phyloP scores from a whole-genome alignment of 2,797 vertebrate genomes.

The Morelia viridis region DNA sequence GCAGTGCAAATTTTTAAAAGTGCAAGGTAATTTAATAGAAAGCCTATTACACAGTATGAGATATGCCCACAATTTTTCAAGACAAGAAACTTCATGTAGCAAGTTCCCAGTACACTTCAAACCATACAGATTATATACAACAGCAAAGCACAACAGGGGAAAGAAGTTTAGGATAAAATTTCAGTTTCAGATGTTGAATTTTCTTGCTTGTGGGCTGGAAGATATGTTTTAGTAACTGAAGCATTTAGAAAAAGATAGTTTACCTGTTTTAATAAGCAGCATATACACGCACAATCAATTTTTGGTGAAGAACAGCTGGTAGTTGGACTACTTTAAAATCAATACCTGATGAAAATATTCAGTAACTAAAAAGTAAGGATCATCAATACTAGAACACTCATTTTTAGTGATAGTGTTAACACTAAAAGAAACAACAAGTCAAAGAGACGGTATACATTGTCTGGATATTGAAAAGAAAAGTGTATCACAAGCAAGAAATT shows the following conservation, averaged over 20 bases:
- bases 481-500: neutral
- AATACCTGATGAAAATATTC: slow-evolving; percentile 26
- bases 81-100: neutral
- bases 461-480: slow-evolving; percentile 3
- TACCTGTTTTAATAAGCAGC: slow-evolving; percentile 35
- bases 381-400: slow-evolving; percentile 35
- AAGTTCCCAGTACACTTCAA: slow-evolving; percentile 17
- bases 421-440: slow-evolving; percentile 23
- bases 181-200: slow-evolving; percentile 23
- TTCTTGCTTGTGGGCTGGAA: slow-evolving; percentile 3
- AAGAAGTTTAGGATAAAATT: neutral
- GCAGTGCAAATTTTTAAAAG: neutral
- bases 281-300: rapidly evolving
- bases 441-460: neutral
- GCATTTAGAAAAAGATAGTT: slow-evolving; percentile 24
- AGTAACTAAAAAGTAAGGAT: neutral
- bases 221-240: slow-evolving; percentile 2
- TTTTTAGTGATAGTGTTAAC: slow-evolving; percentile 17
- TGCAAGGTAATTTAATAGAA: slow-evolving; percentile 6
- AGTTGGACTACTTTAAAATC: slow-evolving; percentile 29
- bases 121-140: neutral
- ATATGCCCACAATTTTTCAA: slow-evolving; percentile 17
- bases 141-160: neutral
- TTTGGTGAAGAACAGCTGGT: slow-evolving; percentile 27
- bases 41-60: slow-evolving; percentile 17